phyloP scores from a whole-genome alignment of 2,888 invertebrate species.

The Cryptosula pallasiana region DNA sequence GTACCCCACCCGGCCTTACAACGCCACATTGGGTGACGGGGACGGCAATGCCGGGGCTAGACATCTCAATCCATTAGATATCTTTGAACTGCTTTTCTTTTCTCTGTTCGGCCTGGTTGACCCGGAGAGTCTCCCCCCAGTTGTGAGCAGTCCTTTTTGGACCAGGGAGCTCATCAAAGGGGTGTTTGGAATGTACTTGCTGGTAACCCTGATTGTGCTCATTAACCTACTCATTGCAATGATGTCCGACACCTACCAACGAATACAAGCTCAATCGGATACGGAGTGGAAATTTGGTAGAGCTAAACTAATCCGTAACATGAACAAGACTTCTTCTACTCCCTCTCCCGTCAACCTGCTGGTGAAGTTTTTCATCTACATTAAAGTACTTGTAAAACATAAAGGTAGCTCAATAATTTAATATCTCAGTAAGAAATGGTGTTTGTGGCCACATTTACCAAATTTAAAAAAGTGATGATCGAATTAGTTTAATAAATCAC shows the following conservation, averaged over 20 bases:
- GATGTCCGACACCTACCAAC: slow-evolving; percentile 99
- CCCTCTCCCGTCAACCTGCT: slow-evolving; percentile 95
- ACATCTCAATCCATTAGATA: slow-evolving; percentile 59
- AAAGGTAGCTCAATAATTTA: too few relatives aligned
- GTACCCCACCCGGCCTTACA: slow-evolving; percentile 31
- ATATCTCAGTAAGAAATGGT: too few relatives aligned
- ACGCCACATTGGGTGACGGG: slow-evolving; percentile 35
- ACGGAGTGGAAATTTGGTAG: slow-evolving; percentile 99
- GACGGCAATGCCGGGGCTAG: slow-evolving; percentile 33
- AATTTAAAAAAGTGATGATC: too few relatives aligned
- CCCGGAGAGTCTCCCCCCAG: slow-evolving; percentile 58
- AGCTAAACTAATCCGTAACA: slow-evolving; percentile 94
- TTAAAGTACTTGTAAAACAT: slow-evolving; percentile 41
- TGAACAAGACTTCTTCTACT: slow-evolving; percentile 94
- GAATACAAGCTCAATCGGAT: slow-evolving; percentile 98
- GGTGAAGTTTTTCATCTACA: slow-evolving; percentile 62
- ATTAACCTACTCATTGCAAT: slow-evolving; percentile 99
- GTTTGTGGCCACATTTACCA: too few relatives aligned
- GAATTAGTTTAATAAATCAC: too few relatives aligned
- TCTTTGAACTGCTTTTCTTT: slow-evolving; percentile 96
- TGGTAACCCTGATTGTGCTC: slow-evolving; percentile 95
- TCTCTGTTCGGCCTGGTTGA: slow-evolving; percentile 91
- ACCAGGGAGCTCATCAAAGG: slow-evolving; percentile 53
- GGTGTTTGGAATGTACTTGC: slow-evolving; percentile 93
- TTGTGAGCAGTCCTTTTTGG: slow-evolving; percentile 55